Base-by-base conservation (phyloP, 2,113 vertebrate species). In the Sander lucioperca region DNA sequence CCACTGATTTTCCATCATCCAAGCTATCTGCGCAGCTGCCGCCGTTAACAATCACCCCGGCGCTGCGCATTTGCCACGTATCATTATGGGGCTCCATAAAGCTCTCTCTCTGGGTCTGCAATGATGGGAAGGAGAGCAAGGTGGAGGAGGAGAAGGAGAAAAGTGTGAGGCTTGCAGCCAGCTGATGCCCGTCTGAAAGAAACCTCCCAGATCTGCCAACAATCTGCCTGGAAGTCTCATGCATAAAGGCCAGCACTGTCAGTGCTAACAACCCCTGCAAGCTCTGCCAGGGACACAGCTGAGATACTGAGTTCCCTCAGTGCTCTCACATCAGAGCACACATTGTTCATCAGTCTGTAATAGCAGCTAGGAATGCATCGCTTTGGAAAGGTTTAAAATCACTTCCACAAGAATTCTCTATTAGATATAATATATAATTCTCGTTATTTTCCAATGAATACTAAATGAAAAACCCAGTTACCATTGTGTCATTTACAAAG, bases 1-100 rank as follows among this genome's bases (percentile, higher is more conserved):
- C 86, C 84, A 90, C 89, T 88, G 93, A 93, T 92, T 94, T 93
- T 93, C 93, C 91, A 94, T 94, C 93, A 94, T 92, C 91, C 80
- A 84, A 85, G 80, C 88, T 90, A 88, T 92, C 92, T 88, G 86
- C 56, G 51, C 89, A 92, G 91, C 94, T 92, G 91, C 91, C 36
- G 84, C 88, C 71, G 80, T 88, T 92, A 93, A 93, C 89, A 93
- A 91, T 91, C 89, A 89, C 79, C 83, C 88, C 85, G 64, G 70
- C 79, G 79, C 88, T 78, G 83, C 90, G 91, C 84, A 90, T 89
- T 92, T 57, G 79, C 89, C 88, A 84, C 68, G 74, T 90, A 88
- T 93, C 91, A 94, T 95, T 94, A 95, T 77, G 66, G 62, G 84
- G 86, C 82, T 88, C 82, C 84, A 86, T 86, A 84, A 83, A 90